Base-by-base conservation (phyloP, 2,888 invertebrate species). In the Apodemia hepburni region DNA sequence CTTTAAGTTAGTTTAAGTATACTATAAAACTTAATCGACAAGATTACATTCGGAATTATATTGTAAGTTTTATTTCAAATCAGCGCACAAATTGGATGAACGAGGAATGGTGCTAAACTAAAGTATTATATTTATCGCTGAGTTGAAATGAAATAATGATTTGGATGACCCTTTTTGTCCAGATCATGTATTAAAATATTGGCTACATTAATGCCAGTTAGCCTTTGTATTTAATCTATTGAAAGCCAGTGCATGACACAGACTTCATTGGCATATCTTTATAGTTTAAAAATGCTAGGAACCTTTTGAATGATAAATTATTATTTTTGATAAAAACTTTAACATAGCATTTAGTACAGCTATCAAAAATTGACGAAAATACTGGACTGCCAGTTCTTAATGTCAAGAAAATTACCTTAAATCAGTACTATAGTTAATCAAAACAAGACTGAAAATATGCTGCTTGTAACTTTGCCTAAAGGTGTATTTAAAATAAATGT, bases 141-240 rank as follows among this genome's bases (percentile, higher is more conserved):
- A 79, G 79, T 88, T 89, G 88, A 85, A 89, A 87, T 88, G 89
- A 87, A 87, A 74, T 71, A 78, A 90, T 91, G 88, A 76, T 75
- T 80, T 77, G 91, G 91, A 91, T 86, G 91, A 91, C 88, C 79
- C 70, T 75, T 79, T 77, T 91, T 90, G 89, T 91, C 91, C 91
- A 80, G 73, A 81, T 77, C 83, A 91, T 91, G 74, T 74, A 68
- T 45, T 42, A 60, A 65, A 68, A 38, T 58, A 61, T 27, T 42
- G 58, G 27, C 62, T 60, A 60, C 58, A 35, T 69, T 65, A 65
- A 59, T 54, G 65, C 57, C 65, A 47, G 49, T 78, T 78, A 76
- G 77, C 76, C 77, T 65, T 64, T 63, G 61, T 65, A 66, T 42
- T 42, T 72, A 64, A 70, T 66, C 72, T 80, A 61, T 42, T 81